Conservation (phyloP, 2,797 vertebrate genomes). For the Urophycis tenuis region DNA sequence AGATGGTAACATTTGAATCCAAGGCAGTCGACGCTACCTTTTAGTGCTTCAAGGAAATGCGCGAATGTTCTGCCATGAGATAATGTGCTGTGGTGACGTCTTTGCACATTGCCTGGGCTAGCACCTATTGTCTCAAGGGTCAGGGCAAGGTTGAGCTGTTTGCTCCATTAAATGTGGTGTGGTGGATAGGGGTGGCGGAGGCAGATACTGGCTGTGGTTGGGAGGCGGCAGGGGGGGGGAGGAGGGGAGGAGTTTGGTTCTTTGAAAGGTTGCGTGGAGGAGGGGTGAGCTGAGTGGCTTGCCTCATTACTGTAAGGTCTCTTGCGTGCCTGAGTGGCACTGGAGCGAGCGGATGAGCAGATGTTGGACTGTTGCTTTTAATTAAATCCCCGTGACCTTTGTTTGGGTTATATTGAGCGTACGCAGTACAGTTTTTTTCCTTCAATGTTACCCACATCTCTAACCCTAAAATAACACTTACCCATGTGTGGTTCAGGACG, state of each 20-base stretch:
- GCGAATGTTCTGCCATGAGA: conserved; percentile 30
- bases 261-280: conserved; percentile 27
- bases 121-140: conserved; percentile 48
- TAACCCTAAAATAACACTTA: conserved; percentile 16
- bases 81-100: conserved; percentile 33
- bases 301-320: conserved; percentile 64
- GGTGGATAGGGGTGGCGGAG: conserved; percentile 36
- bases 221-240: conserved; percentile 5
- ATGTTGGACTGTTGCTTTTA: conserved; percentile 78
- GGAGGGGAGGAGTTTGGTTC: neutral
- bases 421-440: conserved; percentile 32
- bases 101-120: conserved; percentile 42
- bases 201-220: neutral
- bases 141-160: conserved; percentile 46
- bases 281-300: conserved; percentile 53
- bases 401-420: conserved; percentile 70
- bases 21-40: neutral
- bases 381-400: conserved; percentile 74
- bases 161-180: conserved; percentile 31
- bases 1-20: neutral
- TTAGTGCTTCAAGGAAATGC: neutral
- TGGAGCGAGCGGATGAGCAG: conserved; percentile 68
- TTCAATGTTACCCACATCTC: conserved; percentile 19
- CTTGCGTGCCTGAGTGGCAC: conserved; percentile 62
- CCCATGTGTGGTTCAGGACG: neutral